Evolutionary conservation across 2,113 vertebrate genomes (phyloP), one percentile per base, ranked within the genome.

Genomic region (Sceloporus undulatus): DNA sequence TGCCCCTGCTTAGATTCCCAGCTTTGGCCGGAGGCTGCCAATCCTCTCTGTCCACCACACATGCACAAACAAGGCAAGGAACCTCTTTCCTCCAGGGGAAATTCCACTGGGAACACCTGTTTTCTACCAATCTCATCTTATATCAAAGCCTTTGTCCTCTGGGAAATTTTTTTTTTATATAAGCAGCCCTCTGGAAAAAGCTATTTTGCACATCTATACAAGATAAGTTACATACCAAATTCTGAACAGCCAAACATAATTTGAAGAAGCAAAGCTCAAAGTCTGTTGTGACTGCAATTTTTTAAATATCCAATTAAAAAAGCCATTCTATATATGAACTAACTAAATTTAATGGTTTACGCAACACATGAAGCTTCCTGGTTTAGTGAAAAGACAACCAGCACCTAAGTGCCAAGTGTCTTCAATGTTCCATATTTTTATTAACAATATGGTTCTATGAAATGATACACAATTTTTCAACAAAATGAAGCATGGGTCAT

Each of bases 261-360:
- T 90, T 92, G 82, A 70, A 88, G 48, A 77, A 82, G 56, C 42
- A 81, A 0, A 80, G 78, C 88, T 13, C 40, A 87, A 70, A 0
- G 0, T 54, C 83, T 85, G n/a, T 68, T 52, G 34, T 87, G 52
- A 85, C 19, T 18, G 29, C 6, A n/a, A 42, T 23, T 75, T 54
- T 21, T 77, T 23, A 77, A 48, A 83, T 42, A 65, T 29, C 71
- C 73, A 62, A 77, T 54, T 38, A 5, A 0, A 90, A 82, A 75
- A 29, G 59, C 80, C 59, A 77, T 4, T 0, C 0, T 16, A 48
- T 86, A 5, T 74, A 87, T 88, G 48, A 0, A 0, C 0, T 56
- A 85, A 91, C 0, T 25, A 38, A 11, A 9, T 3, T 79, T 52
- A 21, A 2, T 38, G 11, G 52, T 8, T 38, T 56, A 71, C 79